Conservation (phyloP, 2,113 vertebrate species). For the Brevimyrus niger region DNA sequence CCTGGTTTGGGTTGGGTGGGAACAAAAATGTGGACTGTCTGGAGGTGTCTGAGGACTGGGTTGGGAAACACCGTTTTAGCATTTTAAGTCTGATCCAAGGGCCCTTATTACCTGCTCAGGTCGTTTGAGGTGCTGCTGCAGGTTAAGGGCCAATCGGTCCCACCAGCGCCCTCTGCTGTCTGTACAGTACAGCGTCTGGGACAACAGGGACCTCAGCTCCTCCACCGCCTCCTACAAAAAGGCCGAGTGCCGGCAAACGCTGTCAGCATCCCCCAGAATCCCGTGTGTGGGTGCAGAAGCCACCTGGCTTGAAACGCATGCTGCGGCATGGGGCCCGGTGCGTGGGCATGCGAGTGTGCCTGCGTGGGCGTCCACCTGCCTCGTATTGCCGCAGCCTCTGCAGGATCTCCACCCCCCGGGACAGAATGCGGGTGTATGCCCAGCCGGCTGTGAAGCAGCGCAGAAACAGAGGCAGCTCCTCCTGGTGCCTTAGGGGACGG, state of each 20-base stretch:
- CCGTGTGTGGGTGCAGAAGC: background rate
- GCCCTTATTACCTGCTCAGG: slow-evolving; percentile 35
- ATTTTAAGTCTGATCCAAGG: background rate
- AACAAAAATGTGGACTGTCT: background rate
- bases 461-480: slow-evolving; percentile 72
- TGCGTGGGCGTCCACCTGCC: slow-evolving; percentile 50
- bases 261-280: background rate
- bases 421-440: slow-evolving; percentile 78
- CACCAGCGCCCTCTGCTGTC: slow-evolving; percentile 92
- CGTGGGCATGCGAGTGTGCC: background rate
- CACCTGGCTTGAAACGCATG: background rate
- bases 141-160: slow-evolving; percentile 88
- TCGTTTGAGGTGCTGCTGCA: slow-evolving; percentile 86
- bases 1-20: background rate
- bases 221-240: slow-evolving; percentile 70
- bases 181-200: slow-evolving; percentile 71
- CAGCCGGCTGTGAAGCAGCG: slow-evolving; percentile 83
- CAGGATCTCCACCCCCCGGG: slow-evolving; percentile 80
- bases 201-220: slow-evolving; percentile 70
- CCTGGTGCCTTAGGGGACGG: slow-evolving; percentile 61
- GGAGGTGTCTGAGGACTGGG: background rate
- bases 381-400: slow-evolving; percentile 81
- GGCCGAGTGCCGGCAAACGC: background rate
- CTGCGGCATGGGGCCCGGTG: background rate
- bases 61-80: background rate